A percentile compares a stretch with the other conserved stretches of the same genome.
phyloP scores from a whole-genome alignment of 1,140 invertebrate species.

The Drosophila parvula region DNA sequence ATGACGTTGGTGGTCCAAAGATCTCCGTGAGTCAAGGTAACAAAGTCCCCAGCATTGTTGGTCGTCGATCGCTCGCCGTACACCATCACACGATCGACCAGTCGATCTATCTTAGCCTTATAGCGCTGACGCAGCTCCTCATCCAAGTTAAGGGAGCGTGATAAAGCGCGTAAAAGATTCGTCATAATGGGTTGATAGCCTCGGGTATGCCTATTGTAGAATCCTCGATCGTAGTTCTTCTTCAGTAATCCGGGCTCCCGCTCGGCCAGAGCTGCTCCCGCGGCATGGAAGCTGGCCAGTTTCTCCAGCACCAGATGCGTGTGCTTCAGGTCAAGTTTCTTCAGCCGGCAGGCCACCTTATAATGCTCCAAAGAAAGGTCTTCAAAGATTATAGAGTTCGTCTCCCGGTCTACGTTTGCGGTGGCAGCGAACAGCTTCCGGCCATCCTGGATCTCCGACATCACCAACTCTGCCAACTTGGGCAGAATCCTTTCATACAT shows the following conservation, averaged over 20 bases:
- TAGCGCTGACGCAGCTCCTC: conserved; percentile 41
- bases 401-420: conserved; percentile 55
- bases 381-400: conserved; percentile 64
- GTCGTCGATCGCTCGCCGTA: conserved; percentile 54
- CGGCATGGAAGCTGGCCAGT: conserved; percentile 86
- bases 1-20: conserved; percentile 88
- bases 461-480: conserved; percentile 44
- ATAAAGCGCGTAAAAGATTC: conserved; percentile 41
- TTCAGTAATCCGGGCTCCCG: conserved; percentile 34
- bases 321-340: conserved; percentile 85
- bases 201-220: conserved; percentile 55
- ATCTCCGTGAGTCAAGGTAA: conserved; percentile 87
- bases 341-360: conserved; percentile 84
- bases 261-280: conserved; percentile 46
- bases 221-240: conserved; percentile 59
- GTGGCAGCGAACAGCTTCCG: conserved; percentile 67
- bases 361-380: conserved; percentile 84
- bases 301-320: conserved; percentile 84
- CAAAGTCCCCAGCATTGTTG: conserved; percentile 84
- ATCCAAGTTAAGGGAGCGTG: conserved; percentile 42
- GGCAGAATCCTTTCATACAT: conserved; percentile 70
- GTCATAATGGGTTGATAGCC: conserved; percentile 43
- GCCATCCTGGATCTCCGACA: conserved; percentile 44
- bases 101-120: conserved; percentile 44
- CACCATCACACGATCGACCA: conserved; percentile 52